phyloP scores from a whole-genome alignment of 2,888 invertebrate species.

The Caenorhabditis angaria region DNA sequence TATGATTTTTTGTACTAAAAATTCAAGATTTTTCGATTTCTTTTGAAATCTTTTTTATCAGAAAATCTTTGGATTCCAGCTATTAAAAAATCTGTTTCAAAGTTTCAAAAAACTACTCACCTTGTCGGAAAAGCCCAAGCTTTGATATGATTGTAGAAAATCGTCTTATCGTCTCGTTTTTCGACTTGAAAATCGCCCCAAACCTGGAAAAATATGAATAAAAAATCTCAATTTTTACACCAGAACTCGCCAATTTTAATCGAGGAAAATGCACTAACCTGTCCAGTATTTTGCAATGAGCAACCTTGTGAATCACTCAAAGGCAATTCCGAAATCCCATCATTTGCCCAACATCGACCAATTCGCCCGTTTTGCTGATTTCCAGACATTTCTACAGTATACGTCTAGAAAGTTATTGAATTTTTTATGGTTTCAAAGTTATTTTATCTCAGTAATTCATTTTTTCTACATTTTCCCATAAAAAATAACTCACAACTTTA shows the following conservation, averaged over 20 bases:
- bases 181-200: constrained; percentile 67
- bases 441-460: too few species aligned
- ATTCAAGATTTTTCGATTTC: too few species aligned
- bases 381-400: constrained; percentile 47
- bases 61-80: too few species aligned
- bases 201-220: too few species aligned
- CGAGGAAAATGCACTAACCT: too few species aligned
- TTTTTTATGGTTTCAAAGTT: background rate
- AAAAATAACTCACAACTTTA: constrained; percentile 57
- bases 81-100: background rate
- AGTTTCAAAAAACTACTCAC: constrained; percentile 30
- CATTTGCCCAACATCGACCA: constrained; percentile 70
- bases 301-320: constrained; percentile 68
- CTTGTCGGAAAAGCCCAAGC: constrained; percentile 72
- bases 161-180: constrained; percentile 44
- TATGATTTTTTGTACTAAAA: too few species aligned
- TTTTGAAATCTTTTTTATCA: too few species aligned
- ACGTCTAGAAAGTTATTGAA: constrained; percentile 42
- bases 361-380: constrained; percentile 51
- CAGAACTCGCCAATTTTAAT: too few species aligned
- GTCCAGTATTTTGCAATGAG: constrained; percentile 65
- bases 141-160: constrained; percentile 69
- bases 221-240: too few species aligned
- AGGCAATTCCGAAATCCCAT: constrained; percentile 65
- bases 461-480: too few species aligned